phyloP scores from a whole-genome alignment of 2,113 vertebrate genomes.

The Agapornis roseicollis region DNA sequence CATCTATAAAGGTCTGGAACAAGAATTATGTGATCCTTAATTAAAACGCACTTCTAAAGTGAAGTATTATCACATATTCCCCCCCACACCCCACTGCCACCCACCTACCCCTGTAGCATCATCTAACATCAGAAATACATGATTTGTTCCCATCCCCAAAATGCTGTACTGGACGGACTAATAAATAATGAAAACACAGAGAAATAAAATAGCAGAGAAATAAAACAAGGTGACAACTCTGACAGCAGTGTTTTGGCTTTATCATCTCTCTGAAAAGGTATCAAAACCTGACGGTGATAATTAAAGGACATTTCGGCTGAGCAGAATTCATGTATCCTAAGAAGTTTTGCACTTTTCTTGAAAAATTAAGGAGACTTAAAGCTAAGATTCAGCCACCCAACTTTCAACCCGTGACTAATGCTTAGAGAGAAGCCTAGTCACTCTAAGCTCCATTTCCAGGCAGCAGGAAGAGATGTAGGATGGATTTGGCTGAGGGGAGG shows the following conservation, averaged over 20 bases:
- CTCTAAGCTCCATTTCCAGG: slow-evolving; percentile 20
- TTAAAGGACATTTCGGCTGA: not conserved
- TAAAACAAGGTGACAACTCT: not conserved
- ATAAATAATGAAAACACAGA: not conserved
- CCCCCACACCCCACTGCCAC: fast-evolving
- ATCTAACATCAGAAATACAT: not conserved
- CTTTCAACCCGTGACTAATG: slow-evolving; percentile 34
- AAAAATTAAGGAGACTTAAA: not conserved
- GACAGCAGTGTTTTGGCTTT: not conserved
- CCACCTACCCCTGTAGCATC: fast-evolving
- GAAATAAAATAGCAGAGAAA: not conserved
- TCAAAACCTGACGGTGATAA: not conserved
- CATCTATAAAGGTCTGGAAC: not conserved
- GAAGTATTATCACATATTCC: not conserved
- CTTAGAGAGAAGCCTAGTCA: not conserved
- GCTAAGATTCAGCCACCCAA: not conserved
- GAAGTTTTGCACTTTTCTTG: not conserved
- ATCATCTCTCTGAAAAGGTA: not conserved
- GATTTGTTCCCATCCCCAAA: not conserved
- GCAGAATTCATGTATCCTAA: not conserved
- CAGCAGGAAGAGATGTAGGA: not conserved
- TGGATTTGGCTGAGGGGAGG: slow-evolving; percentile 5
- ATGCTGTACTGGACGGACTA: not conserved
- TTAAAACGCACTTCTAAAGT: not conserved
- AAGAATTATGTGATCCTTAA: not conserved